Evolutionary conservation across 2,888 invertebrate species (phyloP), one percentile per base, ranked within the genome.

Genomic region (Tetanocera ferruginea): DNA sequence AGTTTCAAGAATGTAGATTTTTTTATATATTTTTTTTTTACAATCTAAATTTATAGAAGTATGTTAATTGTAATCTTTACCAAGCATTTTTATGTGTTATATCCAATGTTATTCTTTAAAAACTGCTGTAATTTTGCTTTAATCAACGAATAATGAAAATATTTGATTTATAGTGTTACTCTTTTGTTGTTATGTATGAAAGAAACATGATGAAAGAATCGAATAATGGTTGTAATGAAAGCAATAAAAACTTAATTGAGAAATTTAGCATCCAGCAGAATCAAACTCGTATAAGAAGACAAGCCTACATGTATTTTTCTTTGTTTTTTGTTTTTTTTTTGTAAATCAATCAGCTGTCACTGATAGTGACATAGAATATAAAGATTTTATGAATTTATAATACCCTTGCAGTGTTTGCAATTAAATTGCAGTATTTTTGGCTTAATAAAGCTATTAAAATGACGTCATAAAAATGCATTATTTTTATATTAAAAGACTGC

Each of bases 341-440:
- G 2, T n/a, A 23, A 49, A 25, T 69, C 69, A 69, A 69, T 69
- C 69, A 49, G 23, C 51, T 49, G 69, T 49, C 69, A 37, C 19
- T 31, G 31, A 31, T 64, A 9, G 19, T 9, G 34, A n/a, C 14
- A 64, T 14, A n/a, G 14, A 11, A n/a, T 19, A 31, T n/a, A 28
- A 34, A 67, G 51, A 43, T 51, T 69, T 69, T 69, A 69, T 69
- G 69, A 49, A 49, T 69, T 69, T 69, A 69, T 69, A 69, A 69
- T 69, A 69, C 51, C 49, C 43, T 11, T 43, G 11, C 43, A 43
- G 11, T 43, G 28, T 51, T 0, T 17, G 6, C 17, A 69, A 28
- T 69, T 69, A 69, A 51, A 14, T 2, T 43, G 51, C 69, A 8
- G 25, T 51, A 28, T 51, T 51, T 49, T 25, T 25, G 23, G 1